These are phyloP conservation scores for Tylochromis polylepis DNA, from an alignment of 2,113 vertebrate species.

Conservation along the genomic window DNA sequence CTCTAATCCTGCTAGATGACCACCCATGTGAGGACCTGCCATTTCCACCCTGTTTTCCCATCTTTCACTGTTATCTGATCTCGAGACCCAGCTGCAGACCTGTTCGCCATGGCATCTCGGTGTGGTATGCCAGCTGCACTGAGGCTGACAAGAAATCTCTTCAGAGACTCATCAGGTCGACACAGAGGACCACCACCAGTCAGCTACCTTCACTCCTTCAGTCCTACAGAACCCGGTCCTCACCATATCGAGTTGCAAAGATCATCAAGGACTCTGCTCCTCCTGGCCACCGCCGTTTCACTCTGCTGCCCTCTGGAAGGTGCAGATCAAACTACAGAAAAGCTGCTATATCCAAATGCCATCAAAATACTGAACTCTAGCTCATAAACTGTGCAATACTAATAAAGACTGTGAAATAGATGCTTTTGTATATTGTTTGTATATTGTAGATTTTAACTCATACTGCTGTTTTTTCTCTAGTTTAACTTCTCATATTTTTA, in stretches of 20 bases:
- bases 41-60: neutral
- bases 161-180: neutral
- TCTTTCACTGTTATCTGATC: neutral
- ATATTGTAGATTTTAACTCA: neutral
- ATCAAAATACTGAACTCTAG: neutral
- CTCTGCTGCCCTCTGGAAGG: neutral
- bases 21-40: neutral
- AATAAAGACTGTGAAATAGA: neutral
- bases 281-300: neutral
- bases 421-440: neutral
- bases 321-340: neutral
- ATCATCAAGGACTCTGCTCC: neutral
- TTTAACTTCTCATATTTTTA: neutral
- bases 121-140: neutral
- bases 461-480: neutral
- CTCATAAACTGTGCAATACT: neutral
- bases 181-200: neutral
- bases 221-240: neutral
- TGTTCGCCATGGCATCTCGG: neutral
- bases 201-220: neutral
- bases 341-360: neutral
- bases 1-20: neutral
- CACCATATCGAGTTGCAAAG: neutral
- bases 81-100: neutral
- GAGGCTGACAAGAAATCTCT: neutral